Base-by-base conservation (phyloP, 2,888 invertebrate genomes). In the Cephalotes varians region DNA sequence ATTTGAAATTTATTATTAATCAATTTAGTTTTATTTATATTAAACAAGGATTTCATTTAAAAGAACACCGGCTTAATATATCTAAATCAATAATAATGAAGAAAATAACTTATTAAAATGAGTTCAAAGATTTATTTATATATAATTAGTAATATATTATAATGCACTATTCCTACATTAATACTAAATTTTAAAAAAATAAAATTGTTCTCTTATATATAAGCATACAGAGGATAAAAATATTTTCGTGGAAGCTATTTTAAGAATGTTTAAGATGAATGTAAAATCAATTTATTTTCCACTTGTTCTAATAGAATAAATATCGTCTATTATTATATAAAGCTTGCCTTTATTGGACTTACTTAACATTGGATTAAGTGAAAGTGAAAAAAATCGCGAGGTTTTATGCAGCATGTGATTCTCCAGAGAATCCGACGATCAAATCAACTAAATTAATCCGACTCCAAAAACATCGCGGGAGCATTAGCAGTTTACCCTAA, bases 401-500 rank as follows among this genome's bases (percentile, higher is more conserved):
- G 34, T 34, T 18, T 40, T 18, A 15, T 37, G 28, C 28, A 15
- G 56, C 15, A 40, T 15, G 21, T 81, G 74, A 86, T 73, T 91
- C 91, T 92, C 91, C 60, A 72, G 91, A 88, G 91, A 87, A 69
- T 65, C 37, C 80, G 84, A 88, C 90, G 92, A 93, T 92, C 91
- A 93, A 92, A 93, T 93, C 92, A 91, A 92, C 90, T 91, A 93
- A 94, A 94, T 94, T 93, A 94, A 94, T 94, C 93, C 93, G 91
- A 92, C 91, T 92, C 93, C 90, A 91, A 93, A 93, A 94, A 94
- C 93, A 93, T 92, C 91, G 92, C 85, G 88, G 90, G 87, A 86
- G 91, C 93, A 93, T 93, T 93, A 93, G 91, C 92, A 92, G 92
- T 91, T 93, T 91, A 91, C 92, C 93, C 91, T 89, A 79, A 72